Percentiles rank a stretch among this genome's conserved stretches.
These are phyloP conservation scores for Heliconius himera DNA, from an alignment of 1,140 invertebrate species.

Conservation along the genomic window DNA sequence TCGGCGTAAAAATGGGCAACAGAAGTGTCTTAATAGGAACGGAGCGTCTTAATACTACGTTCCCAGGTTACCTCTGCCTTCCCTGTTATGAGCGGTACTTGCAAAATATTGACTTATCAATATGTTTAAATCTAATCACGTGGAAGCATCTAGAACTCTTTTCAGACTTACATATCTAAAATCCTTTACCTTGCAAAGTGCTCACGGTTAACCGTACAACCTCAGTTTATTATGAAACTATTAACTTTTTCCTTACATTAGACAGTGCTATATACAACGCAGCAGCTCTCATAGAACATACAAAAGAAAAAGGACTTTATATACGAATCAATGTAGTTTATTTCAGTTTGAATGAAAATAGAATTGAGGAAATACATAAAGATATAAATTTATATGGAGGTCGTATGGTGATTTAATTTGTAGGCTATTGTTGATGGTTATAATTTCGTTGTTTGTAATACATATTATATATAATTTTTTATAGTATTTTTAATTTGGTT, in stretches of 20 bases:
- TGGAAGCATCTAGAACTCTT: not conserved
- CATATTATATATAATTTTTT: not conserved
- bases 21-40: too few species aligned
- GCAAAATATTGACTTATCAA: not conserved
- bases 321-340: slow-evolving; percentile 29
- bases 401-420: slow-evolving; percentile 45
- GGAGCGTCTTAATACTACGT: too few species aligned
- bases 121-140: not conserved
- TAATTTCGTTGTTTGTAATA: slow-evolving; percentile 4
- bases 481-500: not conserved
- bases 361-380: slow-evolving; percentile 47
- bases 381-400: slow-evolving; percentile 47
- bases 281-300: slow-evolving; percentile 8
- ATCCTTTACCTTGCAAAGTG: slow-evolving; percentile 49
- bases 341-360: slow-evolving; percentile 23
- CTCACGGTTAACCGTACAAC: slow-evolving; percentile 46
- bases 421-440: slow-evolving; percentile 39
- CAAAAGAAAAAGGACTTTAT: slow-evolving; percentile 37
- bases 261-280: slow-evolving; percentile 40
- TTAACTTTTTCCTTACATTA: slow-evolving; percentile 58
- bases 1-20: too few species aligned
- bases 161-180: not conserved
- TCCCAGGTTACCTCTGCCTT: too few species aligned
- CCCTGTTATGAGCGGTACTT: not conserved
- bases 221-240: slow-evolving; percentile 54